phyloP scores from a whole-genome alignment of 2,797 vertebrate species.

The Pteronotus mesoamericanus region DNA sequence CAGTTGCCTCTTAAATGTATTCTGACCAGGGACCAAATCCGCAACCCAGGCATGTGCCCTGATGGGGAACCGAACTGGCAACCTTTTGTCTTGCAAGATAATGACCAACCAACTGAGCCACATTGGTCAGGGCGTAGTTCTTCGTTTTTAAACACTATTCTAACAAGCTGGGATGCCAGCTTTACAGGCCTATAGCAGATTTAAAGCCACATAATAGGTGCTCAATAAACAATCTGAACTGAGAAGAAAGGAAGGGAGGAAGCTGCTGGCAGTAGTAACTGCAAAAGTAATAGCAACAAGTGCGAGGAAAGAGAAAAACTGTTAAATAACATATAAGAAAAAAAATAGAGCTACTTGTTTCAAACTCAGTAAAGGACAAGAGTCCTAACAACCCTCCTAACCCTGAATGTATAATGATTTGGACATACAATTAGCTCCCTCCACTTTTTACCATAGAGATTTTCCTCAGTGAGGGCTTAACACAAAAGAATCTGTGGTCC shows the following conservation, averaged over 20 bases:
- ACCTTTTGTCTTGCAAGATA: background rate
- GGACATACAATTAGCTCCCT: background rate
- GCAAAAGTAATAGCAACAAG: background rate
- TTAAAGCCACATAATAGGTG: background rate
- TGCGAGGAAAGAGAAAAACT: background rate
- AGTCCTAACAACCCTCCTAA: background rate
- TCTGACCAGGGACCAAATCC: background rate
- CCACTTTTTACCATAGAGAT: background rate
- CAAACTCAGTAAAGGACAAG: background rate
- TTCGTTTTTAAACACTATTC: background rate
- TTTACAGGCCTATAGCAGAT: background rate
- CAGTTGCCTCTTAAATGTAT: background rate
- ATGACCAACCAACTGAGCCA: background rate
- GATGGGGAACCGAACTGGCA: background rate
- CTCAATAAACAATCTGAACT: background rate
- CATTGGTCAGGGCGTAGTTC: background rate
- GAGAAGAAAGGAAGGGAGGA: background rate
- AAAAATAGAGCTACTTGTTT: background rate
- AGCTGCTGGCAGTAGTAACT: background rate
- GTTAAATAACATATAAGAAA: background rate
- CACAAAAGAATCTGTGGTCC: background rate
- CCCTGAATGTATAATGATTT: background rate
- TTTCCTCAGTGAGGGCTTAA: background rate
- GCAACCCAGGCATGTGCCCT: background rate
- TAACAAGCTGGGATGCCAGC: background rate